Base-by-base conservation (phyloP, 2,797 vertebrate species). In the Erethizon dorsatum region DNA sequence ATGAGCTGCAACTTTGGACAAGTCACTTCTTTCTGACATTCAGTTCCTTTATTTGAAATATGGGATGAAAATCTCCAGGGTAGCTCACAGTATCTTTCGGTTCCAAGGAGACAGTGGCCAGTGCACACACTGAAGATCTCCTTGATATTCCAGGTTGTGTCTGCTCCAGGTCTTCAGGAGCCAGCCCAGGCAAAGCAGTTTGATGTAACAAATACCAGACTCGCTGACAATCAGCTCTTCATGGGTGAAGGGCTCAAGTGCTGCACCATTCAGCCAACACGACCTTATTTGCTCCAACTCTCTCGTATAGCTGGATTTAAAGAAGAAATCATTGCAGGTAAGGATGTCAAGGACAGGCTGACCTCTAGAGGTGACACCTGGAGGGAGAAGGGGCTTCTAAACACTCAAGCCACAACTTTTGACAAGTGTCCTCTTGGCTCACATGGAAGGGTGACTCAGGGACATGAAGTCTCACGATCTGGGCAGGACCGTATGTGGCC, bases 361-460 rank as follows among this genome's bases (percentile, higher is more conserved):
- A 93, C 79, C 88, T 97, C 92, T 89, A 96, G 63, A 94, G 84
- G 69, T 31, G 65, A 56, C 50, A 22, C 14, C 79, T 89, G 67
- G 69, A 71, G 54, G 79, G 20, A 63, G 47, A 90, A 83, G 45
- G 18, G 63, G 41, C 17, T 50, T 54, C 20, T 54, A 57, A 86
- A 84, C 10, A 50, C 75, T 93, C 45, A 63, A 45, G 56, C 6
- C 84, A 47, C 18, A 37, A 15, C 37, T 75, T 95, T 31, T 88
- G 84, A 83, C 67, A 20, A 37, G 0, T 31, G 12, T 47, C 67
- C 47, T 75, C 20, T 69, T 31, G 61, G 12, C 26, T 26, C 37
- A 41, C 56, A 56, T 9, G 6, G 1, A 78, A 77, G 54, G 65
- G 57, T 52, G 31, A 85, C 45, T 7, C 59, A 67, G 14, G 26